Conservation (phyloP, 53 echinoderm and acorn worm species). For the Paracentrotus lividus region DNA sequence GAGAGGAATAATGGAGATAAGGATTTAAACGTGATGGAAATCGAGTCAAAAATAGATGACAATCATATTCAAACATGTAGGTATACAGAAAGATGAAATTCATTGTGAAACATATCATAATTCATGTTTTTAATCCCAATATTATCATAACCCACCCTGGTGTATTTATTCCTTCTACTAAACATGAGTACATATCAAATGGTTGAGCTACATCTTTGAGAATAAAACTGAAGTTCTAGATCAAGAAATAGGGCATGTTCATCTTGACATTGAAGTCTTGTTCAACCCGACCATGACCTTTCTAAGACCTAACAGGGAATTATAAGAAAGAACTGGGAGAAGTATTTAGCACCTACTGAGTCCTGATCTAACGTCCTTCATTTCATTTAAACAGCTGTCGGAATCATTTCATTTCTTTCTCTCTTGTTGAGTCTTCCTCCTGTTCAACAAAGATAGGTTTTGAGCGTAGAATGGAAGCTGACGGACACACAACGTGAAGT, state of each 20-base stretch:
- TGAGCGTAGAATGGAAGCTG: constrained; percentile 16
- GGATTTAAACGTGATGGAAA: too few relatives aligned
- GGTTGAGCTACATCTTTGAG: neutral
- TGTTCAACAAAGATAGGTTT: constrained; percentile 27
- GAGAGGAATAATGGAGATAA: neutral
- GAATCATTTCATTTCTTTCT: constrained; percentile 40
- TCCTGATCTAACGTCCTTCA: constrained; percentile 56
- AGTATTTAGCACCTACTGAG: constrained; percentile 69
- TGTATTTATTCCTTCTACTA: neutral
- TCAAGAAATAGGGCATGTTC: constrained; percentile 19
- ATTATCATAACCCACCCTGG: neutral
- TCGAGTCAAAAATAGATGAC: neutral
- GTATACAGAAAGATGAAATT: neutral
- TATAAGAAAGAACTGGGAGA: constrained; percentile 30
- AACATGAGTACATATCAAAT: neutral
- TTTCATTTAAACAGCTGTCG: constrained; percentile 48
- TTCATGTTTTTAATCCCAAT: neutral
- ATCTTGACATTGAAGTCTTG: neutral
- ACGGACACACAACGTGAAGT: neutral
- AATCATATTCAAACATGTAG: neutral
- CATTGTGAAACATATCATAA: neutral
- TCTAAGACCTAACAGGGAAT: constrained; percentile 1
- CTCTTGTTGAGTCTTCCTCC: constrained; percentile 26
- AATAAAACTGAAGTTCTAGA: neutral
- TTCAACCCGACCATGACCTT: constrained; percentile 39